Percentiles rank a stretch among this genome's conserved stretches.
phyloP scores from a whole-genome alignment of 2,797 vertebrate genomes.

The Phyllotis vaccarum region DNA sequence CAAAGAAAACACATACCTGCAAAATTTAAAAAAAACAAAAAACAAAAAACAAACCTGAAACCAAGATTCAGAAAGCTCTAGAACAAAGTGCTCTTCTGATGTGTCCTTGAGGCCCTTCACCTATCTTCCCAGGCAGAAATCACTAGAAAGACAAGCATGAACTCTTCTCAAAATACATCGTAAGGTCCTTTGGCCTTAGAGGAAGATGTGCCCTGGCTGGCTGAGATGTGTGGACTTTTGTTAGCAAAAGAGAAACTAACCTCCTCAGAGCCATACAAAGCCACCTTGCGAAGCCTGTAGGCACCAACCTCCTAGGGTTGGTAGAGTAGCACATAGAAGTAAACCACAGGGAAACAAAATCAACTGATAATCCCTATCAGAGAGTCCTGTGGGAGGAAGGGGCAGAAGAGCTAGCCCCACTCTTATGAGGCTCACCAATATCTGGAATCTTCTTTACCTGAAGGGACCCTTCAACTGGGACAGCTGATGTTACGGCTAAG shows the following conservation, averaged over 20 bases:
- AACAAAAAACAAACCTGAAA: background rate
- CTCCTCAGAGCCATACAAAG: background rate
- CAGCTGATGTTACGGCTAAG: background rate
- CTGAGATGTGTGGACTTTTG: background rate
- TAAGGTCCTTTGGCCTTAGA: background rate
- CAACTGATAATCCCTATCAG: background rate
- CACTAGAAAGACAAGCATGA: background rate
- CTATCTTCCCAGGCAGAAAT: background rate
- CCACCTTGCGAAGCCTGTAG: background rate
- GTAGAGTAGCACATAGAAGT: background rate
- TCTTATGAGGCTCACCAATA: background rate
- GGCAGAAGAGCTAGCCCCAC: background rate
- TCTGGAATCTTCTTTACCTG: background rate
- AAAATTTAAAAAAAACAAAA: background rate
- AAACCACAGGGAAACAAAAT: background rate
- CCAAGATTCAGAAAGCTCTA: constrained; percentile 26
- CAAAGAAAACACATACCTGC: background rate
- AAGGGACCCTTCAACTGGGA: background rate
- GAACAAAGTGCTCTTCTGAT: background rate
- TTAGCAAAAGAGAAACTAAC: background rate
- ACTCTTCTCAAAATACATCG: constrained; percentile 15
- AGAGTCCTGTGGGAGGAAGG: too few relatives aligned
- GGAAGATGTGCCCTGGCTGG: background rate
- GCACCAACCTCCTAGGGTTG: background rate
- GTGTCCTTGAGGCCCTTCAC: background rate